Percentiles rank a stretch among this genome's conserved stretches.
Evolutionary conservation across 2,888 invertebrate species (phyloP).

Genomic region (Platycnemis pennipes): DNA sequence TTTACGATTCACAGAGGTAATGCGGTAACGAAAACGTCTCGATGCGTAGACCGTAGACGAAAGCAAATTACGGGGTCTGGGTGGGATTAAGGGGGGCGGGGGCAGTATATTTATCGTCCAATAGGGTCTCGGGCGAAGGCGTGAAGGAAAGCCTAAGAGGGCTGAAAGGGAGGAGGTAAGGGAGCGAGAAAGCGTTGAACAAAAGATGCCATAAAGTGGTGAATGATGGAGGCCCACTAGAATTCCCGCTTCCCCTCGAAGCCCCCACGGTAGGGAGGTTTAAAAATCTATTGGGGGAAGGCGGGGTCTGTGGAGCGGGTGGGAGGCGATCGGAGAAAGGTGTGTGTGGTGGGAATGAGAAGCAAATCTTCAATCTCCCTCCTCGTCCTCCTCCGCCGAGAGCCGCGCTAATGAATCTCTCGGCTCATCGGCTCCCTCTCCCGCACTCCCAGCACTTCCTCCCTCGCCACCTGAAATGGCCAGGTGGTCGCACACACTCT

Average conservation of each 20-base stretch:
- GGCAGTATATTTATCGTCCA: not conserved
- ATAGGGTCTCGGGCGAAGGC: slow-evolving; percentile 11
- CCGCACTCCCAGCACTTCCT: not conserved
- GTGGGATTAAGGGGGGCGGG: not conserved
- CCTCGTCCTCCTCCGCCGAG: not conserved
- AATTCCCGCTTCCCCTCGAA: not conserved
- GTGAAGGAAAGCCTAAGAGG: not conserved
- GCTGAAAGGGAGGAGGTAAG: not conserved
- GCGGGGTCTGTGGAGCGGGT: too few relatives aligned
- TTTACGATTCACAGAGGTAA: not conserved
- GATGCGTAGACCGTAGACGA: not conserved
- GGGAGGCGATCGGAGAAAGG: not conserved
- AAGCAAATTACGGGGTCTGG: not conserved
- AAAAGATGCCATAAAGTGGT: slow-evolving; percentile 54
- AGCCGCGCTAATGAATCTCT: slow-evolving; percentile 61
- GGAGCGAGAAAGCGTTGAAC: slow-evolving; percentile 20
- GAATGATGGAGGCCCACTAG: slow-evolving; percentile 34
- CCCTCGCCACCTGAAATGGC: not conserved
- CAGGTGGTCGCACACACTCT: not conserved
- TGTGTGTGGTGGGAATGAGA: not conserved
- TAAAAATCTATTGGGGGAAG: not conserved
- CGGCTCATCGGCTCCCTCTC: not conserved
- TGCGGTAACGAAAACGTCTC: not conserved
- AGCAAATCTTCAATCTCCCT: not conserved
- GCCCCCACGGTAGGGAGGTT: not conserved